These are phyloP conservation scores for Misgurnus anguillicaudatus DNA, from an alignment of 2,113 vertebrate species.

Conservation along the genomic window DNA sequence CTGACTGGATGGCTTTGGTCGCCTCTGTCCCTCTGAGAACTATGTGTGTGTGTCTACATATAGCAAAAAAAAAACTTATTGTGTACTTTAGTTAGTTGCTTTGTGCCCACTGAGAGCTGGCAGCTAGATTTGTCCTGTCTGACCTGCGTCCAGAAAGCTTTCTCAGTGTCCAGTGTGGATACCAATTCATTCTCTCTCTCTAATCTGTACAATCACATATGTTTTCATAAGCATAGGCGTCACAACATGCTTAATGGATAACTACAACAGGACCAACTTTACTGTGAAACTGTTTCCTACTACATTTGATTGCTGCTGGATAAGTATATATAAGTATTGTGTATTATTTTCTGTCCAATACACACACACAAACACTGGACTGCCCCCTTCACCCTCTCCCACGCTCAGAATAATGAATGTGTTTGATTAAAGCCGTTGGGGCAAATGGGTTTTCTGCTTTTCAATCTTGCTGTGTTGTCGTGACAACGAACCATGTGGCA, in stretches of 20 bases:
- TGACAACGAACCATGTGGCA: constrained; percentile 43
- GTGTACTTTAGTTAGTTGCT: constrained; percentile 8
- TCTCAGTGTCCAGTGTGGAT: constrained; percentile 58
- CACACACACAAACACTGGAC: constrained; percentile 38
- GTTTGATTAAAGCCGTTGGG: constrained; percentile 62
- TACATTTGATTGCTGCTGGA: not conserved
- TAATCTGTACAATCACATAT: too few species aligned
- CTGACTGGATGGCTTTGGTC: not conserved
- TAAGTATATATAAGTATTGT: not conserved
- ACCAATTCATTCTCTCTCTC: constrained; percentile 51
- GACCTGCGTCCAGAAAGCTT: constrained; percentile 20
- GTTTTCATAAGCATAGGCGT: not conserved
- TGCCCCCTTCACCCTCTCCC: constrained; percentile 55
- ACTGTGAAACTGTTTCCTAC: not conserved
- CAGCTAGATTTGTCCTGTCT: not conserved
- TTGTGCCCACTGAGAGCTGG: constrained; percentile 17
- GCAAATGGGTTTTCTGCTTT: constrained; percentile 48
- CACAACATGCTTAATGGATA: not conserved
- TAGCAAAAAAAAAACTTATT: not conserved
- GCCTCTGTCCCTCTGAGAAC: constrained; percentile 18
- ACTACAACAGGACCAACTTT: not conserved
- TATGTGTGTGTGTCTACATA: not conserved
- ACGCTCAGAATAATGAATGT: constrained; percentile 73
- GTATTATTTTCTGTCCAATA: not conserved
- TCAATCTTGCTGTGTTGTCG: constrained; percentile 44